phyloP scores from a whole-genome alignment of 2,797 vertebrate species.

The Philypnodon macrostomus region DNA sequence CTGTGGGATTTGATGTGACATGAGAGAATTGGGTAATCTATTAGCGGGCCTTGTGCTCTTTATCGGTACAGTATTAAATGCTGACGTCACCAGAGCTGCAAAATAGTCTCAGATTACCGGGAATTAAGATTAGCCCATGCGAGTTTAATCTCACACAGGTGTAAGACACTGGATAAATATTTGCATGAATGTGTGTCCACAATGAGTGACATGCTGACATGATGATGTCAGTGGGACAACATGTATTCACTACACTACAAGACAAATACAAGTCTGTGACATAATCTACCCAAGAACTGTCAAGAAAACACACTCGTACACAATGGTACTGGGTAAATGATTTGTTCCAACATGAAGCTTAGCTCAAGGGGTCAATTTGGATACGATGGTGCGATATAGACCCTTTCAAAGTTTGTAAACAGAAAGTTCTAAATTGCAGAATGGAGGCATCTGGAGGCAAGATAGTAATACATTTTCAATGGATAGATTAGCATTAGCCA shows the following conservation, averaged over 20 bases:
- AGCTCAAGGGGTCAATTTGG: constrained; percentile 1
- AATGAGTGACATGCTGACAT: constrained; percentile 24
- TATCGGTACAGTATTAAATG: constrained; percentile 47
- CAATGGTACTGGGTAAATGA: constrained; percentile 4
- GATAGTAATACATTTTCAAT: no score
- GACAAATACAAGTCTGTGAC: constrained; percentile 8
- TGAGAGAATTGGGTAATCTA: constrained; percentile 53
- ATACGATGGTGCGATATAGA: no score
- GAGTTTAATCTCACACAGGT: constrained; percentile 60
- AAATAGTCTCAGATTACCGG: constrained; percentile 58
- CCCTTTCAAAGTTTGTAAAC: no score
- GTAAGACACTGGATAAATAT: constrained; percentile 52
- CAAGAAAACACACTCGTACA: constrained; percentile 5
- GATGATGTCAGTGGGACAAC: constrained; percentile 27
- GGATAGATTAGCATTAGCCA: no score
- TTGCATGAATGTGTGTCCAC: constrained; percentile 29
- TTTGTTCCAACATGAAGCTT: neutral
- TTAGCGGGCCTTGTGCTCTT: constrained; percentile 40
- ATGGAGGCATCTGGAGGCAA: no score
- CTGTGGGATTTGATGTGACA: constrained; percentile 47
- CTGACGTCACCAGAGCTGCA: constrained; percentile 46
- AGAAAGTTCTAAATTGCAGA: no score
- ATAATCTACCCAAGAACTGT: neutral
- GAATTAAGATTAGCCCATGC: constrained; percentile 55
- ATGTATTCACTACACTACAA: constrained; percentile 6